Evolutionary conservation across 2,888 invertebrate genomes (phyloP).

Genomic region (Machimus rusticus): DNA sequence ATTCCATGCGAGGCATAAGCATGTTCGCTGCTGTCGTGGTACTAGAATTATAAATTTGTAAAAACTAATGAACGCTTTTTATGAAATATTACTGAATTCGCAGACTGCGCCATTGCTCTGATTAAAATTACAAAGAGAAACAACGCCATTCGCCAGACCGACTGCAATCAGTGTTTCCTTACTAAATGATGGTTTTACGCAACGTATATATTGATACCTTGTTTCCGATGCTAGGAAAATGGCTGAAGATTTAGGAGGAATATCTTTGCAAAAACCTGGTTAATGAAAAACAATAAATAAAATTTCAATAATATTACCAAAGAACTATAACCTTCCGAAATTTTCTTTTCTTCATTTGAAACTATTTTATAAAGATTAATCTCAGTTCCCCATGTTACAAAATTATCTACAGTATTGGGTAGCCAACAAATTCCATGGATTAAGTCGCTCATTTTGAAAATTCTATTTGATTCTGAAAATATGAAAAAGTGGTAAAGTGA

Average conservation of each 20-base stretch:
- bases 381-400: conserved; percentile 90
- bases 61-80: background rate
- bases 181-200: conserved; percentile 85
- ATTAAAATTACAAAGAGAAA: conserved; percentile 80
- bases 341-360: conserved; percentile 65
- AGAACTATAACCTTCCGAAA: background rate
- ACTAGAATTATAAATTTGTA: conserved; percentile 64
- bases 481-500: background rate
- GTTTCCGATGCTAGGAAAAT: conserved; percentile 58
- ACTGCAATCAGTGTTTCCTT: conserved; percentile 84
- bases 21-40: conserved; percentile 83
- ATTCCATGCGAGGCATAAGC: conserved; percentile 90
- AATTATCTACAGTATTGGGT: conserved; percentile 78
- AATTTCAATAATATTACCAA: background rate
- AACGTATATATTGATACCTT: conserved; percentile 79
- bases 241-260: conserved; percentile 53
- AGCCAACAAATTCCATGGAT: conserved; percentile 89
- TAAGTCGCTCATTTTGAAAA: conserved; percentile 55
- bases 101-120: conserved; percentile 66
- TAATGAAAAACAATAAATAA: background rate
- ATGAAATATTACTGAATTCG: conserved; percentile 58
- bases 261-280: conserved; percentile 47
- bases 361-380: conserved; percentile 84
- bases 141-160: conserved; percentile 89
- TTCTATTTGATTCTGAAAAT: background rate